Evolutionary conservation across 1,140 invertebrate genomes (phyloP).

Genomic region (Solenopsis invicta): DNA sequence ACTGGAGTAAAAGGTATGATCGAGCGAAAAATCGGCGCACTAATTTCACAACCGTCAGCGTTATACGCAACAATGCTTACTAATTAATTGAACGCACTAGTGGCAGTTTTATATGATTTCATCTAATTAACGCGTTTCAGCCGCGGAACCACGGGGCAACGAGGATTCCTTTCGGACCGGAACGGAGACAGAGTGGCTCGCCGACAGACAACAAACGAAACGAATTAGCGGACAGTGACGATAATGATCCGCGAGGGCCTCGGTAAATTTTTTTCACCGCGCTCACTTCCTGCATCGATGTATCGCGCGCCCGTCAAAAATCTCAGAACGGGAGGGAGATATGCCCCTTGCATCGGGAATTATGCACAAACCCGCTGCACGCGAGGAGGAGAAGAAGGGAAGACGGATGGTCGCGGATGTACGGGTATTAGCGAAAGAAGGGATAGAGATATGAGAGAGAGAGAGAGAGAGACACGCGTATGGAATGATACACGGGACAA

Average conservation of each 20-base stretch:
- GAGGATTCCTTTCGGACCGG: background rate
- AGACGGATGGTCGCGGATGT: slow-evolving; percentile 60
- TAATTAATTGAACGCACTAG: background rate
- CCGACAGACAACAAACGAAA: slow-evolving; percentile 36
- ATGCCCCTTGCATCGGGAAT: background rate
- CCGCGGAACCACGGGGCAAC: background rate
- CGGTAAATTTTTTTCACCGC: slow-evolving; percentile 22
- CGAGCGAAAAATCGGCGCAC: background rate
- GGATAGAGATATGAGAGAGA: slow-evolving; percentile 31
- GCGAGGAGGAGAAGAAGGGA: slow-evolving; percentile 13
- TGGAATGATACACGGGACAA: slow-evolving; percentile 66
- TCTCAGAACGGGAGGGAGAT: slow-evolving; percentile 13
- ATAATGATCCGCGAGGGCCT: slow-evolving; percentile 19
- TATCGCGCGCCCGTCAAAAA: slow-evolving; percentile 20
- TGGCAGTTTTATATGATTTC: background rate
- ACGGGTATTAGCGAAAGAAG: slow-evolving; percentile 43
- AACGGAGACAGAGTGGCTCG: background rate
- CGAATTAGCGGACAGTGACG: slow-evolving; percentile 29
- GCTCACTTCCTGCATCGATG: background rate
- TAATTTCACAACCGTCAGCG: background rate
- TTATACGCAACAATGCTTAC: background rate
- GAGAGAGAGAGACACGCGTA: slow-evolving; percentile 38
- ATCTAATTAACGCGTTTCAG: background rate
- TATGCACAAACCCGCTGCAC: slow-evolving; percentile 32
- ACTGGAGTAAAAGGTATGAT: background rate